Conservation (phyloP, 1,140 invertebrate genomes). For the Zeugodacus cucurbitae region DNA sequence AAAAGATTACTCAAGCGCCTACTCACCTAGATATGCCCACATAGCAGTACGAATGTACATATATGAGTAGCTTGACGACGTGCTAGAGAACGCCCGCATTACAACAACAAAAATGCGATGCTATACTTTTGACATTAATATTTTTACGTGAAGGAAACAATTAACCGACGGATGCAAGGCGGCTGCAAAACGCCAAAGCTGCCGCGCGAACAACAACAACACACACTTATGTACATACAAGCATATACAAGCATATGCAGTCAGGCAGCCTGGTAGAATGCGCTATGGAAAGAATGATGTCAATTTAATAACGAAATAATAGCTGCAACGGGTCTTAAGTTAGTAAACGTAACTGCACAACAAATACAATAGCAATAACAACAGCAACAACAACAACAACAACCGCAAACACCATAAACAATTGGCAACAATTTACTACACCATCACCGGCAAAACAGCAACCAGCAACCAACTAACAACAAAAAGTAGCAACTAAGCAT, state of each 20-base stretch:
- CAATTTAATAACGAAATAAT: constrained; percentile 42
- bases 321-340: constrained; percentile 33
- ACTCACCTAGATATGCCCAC: neutral
- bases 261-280: neutral
- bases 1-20: neutral
- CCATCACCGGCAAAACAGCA: neutral
- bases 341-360: neutral
- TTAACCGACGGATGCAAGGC: constrained; percentile 33
- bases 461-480: neutral
- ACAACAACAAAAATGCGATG: neutral
- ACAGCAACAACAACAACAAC: neutral
- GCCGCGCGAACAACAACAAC: neutral
- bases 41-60: neutral
- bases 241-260: neutral
- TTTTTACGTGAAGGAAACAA: constrained; percentile 38
- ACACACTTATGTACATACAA: neutral
- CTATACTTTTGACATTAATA: constrained; percentile 27
- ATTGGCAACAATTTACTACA: constrained; percentile 35
- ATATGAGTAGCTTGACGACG: too few species aligned
- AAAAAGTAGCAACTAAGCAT: neutral
- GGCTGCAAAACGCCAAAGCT: neutral
- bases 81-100: constrained; percentile 7
- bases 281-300: constrained; percentile 25
- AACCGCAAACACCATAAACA: constrained; percentile 24
- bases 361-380: neutral